These are phyloP conservation scores for Linhomoeus sp. DNA, from an alignment of 2,888 invertebrate species.

Conservation along the genomic window DNA sequence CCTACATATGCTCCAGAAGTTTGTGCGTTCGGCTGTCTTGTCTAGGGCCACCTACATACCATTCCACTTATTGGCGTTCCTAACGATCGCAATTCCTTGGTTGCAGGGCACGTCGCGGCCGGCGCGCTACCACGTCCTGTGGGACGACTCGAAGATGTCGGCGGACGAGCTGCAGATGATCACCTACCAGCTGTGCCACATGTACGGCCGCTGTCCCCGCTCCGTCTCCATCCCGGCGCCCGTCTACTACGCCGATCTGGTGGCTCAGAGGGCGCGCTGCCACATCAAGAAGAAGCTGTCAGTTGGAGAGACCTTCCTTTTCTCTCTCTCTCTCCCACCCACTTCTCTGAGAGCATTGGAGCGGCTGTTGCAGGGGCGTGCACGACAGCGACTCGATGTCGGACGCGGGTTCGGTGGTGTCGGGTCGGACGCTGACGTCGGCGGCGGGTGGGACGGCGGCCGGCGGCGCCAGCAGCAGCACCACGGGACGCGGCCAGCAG, in stretches of 20 bases:
- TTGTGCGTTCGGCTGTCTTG: too few species aligned
- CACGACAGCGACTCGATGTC: slow-evolving; percentile 8
- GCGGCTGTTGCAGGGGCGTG: slow-evolving; percentile 7
- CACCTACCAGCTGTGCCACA: slow-evolving; percentile 21
- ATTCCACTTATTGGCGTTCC: too few species aligned
- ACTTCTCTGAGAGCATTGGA: too few species aligned
- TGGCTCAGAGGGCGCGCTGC: slow-evolving; percentile 18
- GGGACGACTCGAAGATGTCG: slow-evolving; percentile 19
- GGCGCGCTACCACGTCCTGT: slow-evolving; percentile 19
- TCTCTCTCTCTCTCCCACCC: background rate
- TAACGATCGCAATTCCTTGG: background rate
- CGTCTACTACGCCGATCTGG: slow-evolving; percentile 13
- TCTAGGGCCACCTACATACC: too few species aligned
- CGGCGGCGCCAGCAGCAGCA: background rate
- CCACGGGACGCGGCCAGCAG: background rate
- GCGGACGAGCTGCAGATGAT: slow-evolving; percentile 21
- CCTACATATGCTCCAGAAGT: too few species aligned
- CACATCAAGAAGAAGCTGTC: slow-evolving; percentile 20
- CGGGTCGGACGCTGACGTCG: background rate
- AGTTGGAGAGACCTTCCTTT: slow-evolving; percentile 3
- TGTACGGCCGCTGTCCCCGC: slow-evolving; percentile 19
- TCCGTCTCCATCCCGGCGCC: slow-evolving; percentile 7
- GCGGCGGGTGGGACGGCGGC: background rate
- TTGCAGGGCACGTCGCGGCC: slow-evolving; percentile 23
- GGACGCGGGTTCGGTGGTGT: background rate